Percentiles rank a stretch among this genome's conserved stretches.
These are phyloP conservation scores for Conistra vaccinii DNA, from an alignment of 2,888 invertebrate genomes.

Conservation along the genomic window DNA sequence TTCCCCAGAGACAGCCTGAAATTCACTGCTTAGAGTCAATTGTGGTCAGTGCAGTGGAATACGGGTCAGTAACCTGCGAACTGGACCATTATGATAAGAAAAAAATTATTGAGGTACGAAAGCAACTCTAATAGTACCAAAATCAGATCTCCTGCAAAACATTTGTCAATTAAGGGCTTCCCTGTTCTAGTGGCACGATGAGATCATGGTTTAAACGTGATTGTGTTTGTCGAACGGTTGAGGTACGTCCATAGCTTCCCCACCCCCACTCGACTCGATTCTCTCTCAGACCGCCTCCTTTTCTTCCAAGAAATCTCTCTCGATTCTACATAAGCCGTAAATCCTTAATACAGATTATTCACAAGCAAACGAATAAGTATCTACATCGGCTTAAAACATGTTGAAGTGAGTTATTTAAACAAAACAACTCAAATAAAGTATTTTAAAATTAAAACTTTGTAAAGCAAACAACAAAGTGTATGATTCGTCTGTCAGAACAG, in stretches of 20 bases:
- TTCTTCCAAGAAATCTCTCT: conserved; percentile 68
- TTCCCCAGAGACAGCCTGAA: conserved; percentile 72
- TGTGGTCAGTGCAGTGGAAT: conserved; percentile 71
- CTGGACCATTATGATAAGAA: conserved; percentile 22
- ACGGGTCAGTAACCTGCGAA: conserved; percentile 44
- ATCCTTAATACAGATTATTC: conserved; percentile 73
- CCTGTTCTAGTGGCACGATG: conserved; percentile 62
- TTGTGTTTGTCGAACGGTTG: conserved; percentile 75
- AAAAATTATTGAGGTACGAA: conserved; percentile 24
- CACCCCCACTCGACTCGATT: conserved; percentile 48
- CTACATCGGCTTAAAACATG: conserved; percentile 45
- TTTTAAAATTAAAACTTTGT: conserved; percentile 41
- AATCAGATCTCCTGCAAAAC: conserved; percentile 48
- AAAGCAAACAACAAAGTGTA: conserved; percentile 36
- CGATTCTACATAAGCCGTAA: conserved; percentile 73
- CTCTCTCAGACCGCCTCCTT: conserved; percentile 56
- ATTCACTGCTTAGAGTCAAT: conserved; percentile 74
- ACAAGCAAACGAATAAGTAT: conserved; percentile 61
- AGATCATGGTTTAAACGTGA: conserved; percentile 74
- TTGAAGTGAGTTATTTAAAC: conserved; percentile 24
- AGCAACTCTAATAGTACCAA: conserved; percentile 22
- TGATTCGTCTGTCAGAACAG: conserved; percentile 24
- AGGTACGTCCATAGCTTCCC: conserved; percentile 57
- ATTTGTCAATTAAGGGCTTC: conserved; percentile 67
- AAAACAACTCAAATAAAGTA: conserved; percentile 23